Evolutionary conservation across 2,888 invertebrate genomes (phyloP).

Genomic region (Ferrisia virgata): DNA sequence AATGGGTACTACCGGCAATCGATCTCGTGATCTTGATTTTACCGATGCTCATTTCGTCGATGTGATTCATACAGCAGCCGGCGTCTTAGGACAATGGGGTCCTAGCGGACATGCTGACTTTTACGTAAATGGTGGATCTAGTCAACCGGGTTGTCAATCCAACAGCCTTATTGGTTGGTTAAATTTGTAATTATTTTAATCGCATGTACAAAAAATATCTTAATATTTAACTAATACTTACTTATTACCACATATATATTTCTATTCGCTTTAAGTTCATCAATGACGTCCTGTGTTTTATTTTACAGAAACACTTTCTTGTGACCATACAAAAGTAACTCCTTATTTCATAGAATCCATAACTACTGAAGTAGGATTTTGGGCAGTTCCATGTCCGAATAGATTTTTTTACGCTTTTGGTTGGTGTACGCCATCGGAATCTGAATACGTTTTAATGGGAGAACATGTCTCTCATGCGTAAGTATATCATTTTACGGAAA

Average conservation of each 20-base stretch:
- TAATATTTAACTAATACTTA: no score
- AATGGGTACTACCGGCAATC: constrained; percentile 66
- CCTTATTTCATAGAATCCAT: constrained; percentile 88
- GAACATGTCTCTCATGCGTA: constrained; percentile 76
- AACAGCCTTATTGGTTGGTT: constrained; percentile 76
- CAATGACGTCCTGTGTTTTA: not conserved
- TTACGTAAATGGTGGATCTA: constrained; percentile 83
- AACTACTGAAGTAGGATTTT: constrained; percentile 73
- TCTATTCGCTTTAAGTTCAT: no score
- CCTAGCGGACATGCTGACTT: constrained; percentile 85
- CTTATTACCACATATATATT: no score
- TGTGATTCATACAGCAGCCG: constrained; percentile 79
- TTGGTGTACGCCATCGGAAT: constrained; percentile 75
- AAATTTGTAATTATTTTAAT: not conserved
- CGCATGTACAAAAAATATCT: no score
- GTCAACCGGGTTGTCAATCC: constrained; percentile 82
- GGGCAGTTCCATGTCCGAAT: constrained; percentile 80
- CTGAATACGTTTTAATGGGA: constrained; percentile 81
- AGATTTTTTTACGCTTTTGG: constrained; percentile 79
- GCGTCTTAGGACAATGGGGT: constrained; percentile 84
- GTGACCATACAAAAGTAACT: constrained; percentile 86
- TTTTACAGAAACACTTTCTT: constrained; percentile 72
- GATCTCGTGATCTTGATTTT: constrained; percentile 74
- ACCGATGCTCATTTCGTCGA: constrained; percentile 81
- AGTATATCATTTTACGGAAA: constrained; percentile 52